Conservation (phyloP, 2,888 invertebrate genomes). For the Stenichneumon culpator region DNA sequence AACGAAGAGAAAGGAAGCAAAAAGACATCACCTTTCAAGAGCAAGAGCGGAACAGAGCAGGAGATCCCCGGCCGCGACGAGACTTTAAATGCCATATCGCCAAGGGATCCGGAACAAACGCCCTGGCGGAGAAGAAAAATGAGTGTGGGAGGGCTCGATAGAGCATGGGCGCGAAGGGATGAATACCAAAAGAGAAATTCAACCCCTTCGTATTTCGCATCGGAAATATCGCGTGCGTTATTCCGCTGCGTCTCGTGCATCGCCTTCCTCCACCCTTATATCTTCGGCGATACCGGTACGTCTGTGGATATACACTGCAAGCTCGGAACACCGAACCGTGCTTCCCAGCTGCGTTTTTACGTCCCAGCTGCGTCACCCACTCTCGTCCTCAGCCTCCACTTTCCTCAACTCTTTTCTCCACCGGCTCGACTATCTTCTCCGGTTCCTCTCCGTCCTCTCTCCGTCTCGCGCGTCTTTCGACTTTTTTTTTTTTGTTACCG, state of each 20-base stretch:
- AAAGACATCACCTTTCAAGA: conserved; percentile 58
- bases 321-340: conserved; percentile 61
- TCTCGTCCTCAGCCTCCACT: conserved; percentile 17
- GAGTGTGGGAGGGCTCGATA: neutral
- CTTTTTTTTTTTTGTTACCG: conserved; percentile 42
- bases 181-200: conserved; percentile 68
- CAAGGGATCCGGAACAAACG: conserved; percentile 43
- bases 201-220: conserved; percentile 59
- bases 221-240: conserved; percentile 38
- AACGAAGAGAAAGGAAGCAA: conserved; percentile 66
- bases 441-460: conserved; percentile 11
- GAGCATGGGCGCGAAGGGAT: conserved; percentile 44
- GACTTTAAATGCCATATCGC: conserved; percentile 51
- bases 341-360: conserved; percentile 74
- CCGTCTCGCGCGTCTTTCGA: conserved; percentile 11
- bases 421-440: conserved; percentile 52
- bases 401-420: conserved; percentile 4
- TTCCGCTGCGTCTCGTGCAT: conserved; percentile 12
- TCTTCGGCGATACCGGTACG: conserved; percentile 47
- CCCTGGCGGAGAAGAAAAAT: conserved; percentile 1
- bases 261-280: conserved; percentile 15
- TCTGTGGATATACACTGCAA: conserved; percentile 48
- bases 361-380: conserved; percentile 70
- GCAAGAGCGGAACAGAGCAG: neutral
- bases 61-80: conserved; percentile 19